Evolutionary conservation across 2,797 vertebrate species (phyloP), one percentile per base, ranked within the genome.

Genomic region (Paedocypris micromegethes): DNA sequence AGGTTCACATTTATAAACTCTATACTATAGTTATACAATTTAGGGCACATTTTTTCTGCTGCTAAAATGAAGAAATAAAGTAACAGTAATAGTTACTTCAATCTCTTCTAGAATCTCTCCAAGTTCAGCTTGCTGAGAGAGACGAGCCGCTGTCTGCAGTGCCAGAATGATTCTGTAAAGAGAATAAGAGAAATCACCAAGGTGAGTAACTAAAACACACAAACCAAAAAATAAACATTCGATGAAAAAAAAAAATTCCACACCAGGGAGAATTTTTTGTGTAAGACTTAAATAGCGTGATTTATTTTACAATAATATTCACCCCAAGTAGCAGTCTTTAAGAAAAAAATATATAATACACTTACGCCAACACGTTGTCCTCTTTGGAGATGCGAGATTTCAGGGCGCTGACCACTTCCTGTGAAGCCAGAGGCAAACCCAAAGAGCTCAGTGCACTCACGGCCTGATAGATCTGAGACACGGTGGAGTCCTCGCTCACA

Each of bases 71-170:
- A 87, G 77, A 23, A 23, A 23, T 23, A 23, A 23, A 23, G 23
- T 23, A 23, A 23, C 23, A 23, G 23, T 23, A 23, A 23, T 23
- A 23, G 23, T 23, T 80, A 98, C 97, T 93, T 99, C 97, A 64
- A 98, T 98, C 80, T 98, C 97, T 73, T 99, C 96, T 74, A 97
- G 87, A 44, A 99, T 95, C 77, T 88, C 88, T 64, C 92, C 92
- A 0, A 98, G 87, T 69, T 98, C 93, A 37, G 94, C 92, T 78
- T 98, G 92, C 82, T 94, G 91, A 73, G 97, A 96, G 51, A 99
- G 90, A 58, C 93, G 88, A 43, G 94, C 92, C 1, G 97, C 95
- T 0, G 94, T 93, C 76, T 92, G 93, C 80, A 99, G 86, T 57
- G 94, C 97, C 74, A 89, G 86, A 46, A 93, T 90, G 23, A 95